Conservation (phyloP, 2,888 invertebrate genomes). For the Tuberolachnus salignus region DNA sequence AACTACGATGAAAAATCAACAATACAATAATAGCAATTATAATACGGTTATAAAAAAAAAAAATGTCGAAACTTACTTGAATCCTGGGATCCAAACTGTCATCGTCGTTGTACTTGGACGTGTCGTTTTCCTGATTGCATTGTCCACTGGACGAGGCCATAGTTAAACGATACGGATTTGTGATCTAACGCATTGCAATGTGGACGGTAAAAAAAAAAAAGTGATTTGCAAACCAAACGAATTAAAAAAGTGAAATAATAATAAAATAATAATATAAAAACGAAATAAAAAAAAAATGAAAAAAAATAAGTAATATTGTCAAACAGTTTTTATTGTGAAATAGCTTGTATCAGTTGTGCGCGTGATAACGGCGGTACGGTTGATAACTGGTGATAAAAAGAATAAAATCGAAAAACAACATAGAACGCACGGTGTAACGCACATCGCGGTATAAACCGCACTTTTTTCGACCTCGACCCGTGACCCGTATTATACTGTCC, state of each 20-base stretch:
- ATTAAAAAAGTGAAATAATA: no score
- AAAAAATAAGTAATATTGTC: no score
- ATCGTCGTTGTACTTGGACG: conserved; percentile 61
- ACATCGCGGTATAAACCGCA: conserved; percentile 23
- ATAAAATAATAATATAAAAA: no score
- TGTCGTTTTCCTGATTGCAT: conserved; percentile 20
- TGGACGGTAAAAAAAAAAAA: neutral
- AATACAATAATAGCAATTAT: neutral
- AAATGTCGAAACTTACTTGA: conserved; percentile 62
- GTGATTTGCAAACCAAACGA: no score
- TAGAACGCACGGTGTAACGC: conserved; percentile 12
- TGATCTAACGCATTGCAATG: neutral
- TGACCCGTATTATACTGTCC: no score
- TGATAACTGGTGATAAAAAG: neutral
- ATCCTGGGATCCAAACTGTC: conserved; percentile 66
- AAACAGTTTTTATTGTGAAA: conserved; percentile 19
- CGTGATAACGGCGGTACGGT: neutral
- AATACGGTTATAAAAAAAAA: neutral
- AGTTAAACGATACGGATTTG: neutral
- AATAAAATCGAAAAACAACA: neutral
- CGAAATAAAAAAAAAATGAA: no score
- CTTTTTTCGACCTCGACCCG: no score
- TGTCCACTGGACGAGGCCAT: conserved; percentile 31
- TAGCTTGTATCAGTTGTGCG: neutral
- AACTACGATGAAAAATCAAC: conserved; percentile 68